Evolutionary conservation across 1,140 invertebrate genomes (phyloP), one percentile per base, ranked within the genome.

Genomic region (Bombus polaris): DNA sequence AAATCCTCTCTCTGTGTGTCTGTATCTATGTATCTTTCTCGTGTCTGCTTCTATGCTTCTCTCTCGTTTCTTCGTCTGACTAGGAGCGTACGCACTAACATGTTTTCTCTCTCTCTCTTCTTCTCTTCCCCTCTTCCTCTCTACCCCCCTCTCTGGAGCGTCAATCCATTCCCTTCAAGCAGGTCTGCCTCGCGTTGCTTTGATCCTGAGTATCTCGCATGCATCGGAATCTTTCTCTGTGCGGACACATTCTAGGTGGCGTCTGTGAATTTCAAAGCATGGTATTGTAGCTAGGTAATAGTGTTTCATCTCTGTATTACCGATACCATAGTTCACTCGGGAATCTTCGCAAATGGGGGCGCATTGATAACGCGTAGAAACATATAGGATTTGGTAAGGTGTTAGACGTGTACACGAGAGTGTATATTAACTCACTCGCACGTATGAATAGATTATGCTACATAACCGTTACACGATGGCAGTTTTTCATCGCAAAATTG

Each of bases 231-330:
- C 76, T 85, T 85, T 80, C 83, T 35, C 39, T 57, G 35, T 32
- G 13, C 73, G 42, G 81, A 77, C 81, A 53, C 65, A 47, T 65
- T 47, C 81, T 53, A 32, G 32, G 12, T 47, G 37, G 44, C 76
- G 76, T 80, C 76, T 80, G 83, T 78, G 83, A 80, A 80, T 85
- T 71, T 65, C 76, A 85, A 80, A 84, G 76, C 83, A 44, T 32
- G 2, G 66, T 28, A 85, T 85, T 85, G 83, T 80, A 32, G 57
- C 39, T 32, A 4, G 25, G 42, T 85, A 85, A 85, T 73, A 44
- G 57, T 39, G 83, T 85, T 85, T 80, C 83, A 65, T 85, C 83
- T 80, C 66, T 32, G 62, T 80, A 72, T 80, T 85, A 85, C 76
- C 39, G 68, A 47, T 80, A 78, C 74, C 75, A 44, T 71, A 47